Base-by-base conservation (phyloP, 1,140 invertebrate species). In the Drosophila lacertosa region DNA sequence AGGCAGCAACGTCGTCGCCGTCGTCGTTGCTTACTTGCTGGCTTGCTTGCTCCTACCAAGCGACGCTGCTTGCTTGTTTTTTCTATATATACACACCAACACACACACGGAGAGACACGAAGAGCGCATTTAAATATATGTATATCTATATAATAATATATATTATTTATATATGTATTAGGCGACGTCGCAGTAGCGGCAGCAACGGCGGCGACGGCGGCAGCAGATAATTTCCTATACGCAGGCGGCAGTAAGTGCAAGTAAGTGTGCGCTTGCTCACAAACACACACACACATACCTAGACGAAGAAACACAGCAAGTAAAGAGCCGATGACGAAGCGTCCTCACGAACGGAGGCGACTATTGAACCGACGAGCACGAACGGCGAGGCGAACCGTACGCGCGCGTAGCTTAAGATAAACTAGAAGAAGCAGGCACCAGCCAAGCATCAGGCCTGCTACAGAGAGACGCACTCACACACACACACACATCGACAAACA, bases 101-200 rank as follows among this genome's bases (percentile, higher is more conserved):
- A n/a, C n/a, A n/a, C n/a, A n/a, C 45, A 45, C 44, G 59, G n/a
- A 64, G 10, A 45, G 29, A 48, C 9, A 53, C 35, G 66, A 66
- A 71, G 78, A 82, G 74, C 74, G 59, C 72, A 73, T 90, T 90
- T 79, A 90, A 90, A 88, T 90, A 83, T 89, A 89, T 89, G 66
- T 82, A 75, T 74, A 69, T 69, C 63, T 80, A 89, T 88, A 88
- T 89, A 88, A 86, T 86, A 86, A 86, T 89, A 90, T 90, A 90
- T 89, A 89, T 90, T 89, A 90, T 90, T 89, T 90, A 89, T 88
- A 89, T 88, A 89, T 80, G 74, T 86, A 86, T 86, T 86, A 86
- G 81, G 57, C 74, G 72, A 76, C 83, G 78, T 74, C 67, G 72
- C 53, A 58, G 71, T 55, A 20, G 42, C 59, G 39, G 55, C 60